Base-by-base conservation (phyloP, 2,888 invertebrate genomes). In the Lasiommata megera region DNA sequence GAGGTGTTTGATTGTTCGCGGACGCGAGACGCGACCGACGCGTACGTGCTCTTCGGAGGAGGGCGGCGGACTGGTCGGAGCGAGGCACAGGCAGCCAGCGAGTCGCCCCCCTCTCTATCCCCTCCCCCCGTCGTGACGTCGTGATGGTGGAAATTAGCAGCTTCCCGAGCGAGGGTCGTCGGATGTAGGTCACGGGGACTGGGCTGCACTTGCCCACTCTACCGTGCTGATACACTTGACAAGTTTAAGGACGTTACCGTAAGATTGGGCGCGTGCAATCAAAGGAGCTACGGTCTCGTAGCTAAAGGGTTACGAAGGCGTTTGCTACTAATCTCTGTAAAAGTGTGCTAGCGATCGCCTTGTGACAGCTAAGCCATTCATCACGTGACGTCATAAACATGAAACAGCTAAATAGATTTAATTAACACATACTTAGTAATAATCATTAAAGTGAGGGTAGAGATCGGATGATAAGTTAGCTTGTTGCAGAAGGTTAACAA, bases 111-210 rank as follows among this genome's bases (percentile, higher is more conserved):
- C 65, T 74, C 79, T 80, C 76, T 66, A 76, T 75, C 75, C 79
- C 80, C 76, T 67, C 72, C 75, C 76, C 81, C 76, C 80, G 70
- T 80, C 79, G 88, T 87, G 88, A 87, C 86, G 78, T 75, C 67
- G 70, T 79, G 83, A 82, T 85, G 87, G 84, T 88, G 88, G 86
- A 87, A 88, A 88, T 89, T 88, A 88, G 86, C 89, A 89, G 89
- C 88, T 89, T 89, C 89, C 87, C 88, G 88, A 80, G 82, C 88
- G 88, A 89, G 88, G 88, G 88, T 88, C 88, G 89, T 73, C 74
- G 73, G 84, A 89, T 88, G 80, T 89, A 86, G 89, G 89, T 89
- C 89, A 89, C 87, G 89, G 89, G 89, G 89, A 85, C 89, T 86
- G 83, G 80, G 81, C 84, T 87, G 87, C 86, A 85, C 85, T 87